These are phyloP conservation scores for Drosophila navojoa DNA, from an alignment of 1,140 invertebrate genomes.

Conservation along the genomic window DNA sequence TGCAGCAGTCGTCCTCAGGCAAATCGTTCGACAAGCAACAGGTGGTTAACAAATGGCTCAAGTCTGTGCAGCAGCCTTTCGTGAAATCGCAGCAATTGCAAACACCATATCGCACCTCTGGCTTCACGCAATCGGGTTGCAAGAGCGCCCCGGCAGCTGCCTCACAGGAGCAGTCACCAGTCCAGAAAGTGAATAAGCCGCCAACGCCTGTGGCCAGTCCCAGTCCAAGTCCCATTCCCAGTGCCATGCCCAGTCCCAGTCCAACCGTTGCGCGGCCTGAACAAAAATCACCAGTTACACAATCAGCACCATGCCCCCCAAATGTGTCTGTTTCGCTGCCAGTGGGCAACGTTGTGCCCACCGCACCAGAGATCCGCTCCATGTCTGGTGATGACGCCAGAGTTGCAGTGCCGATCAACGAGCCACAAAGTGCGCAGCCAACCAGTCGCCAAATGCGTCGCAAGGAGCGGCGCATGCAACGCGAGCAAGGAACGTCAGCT, in stretches of 20 bases:
- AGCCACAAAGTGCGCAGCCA: neutral
- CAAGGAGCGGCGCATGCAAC: constrained; percentile 6
- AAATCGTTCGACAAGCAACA: constrained; percentile 2
- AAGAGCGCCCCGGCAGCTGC: neutral
- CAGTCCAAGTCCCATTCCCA: too few species aligned
- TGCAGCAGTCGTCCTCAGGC: neutral
- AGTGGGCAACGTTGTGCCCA: neutral
- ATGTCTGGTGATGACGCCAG: neutral
- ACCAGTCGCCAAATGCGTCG: neutral
- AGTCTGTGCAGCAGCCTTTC: constrained; percentile 1
- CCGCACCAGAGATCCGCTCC: neutral
- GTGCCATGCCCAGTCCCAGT: too few species aligned
- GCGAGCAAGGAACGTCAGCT: neutral
- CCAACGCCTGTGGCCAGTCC: neutral
- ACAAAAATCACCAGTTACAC: neutral
- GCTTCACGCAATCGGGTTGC: neutral
- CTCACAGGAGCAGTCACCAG: neutral
- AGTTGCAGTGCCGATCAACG: too few species aligned
- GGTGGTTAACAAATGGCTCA: constrained; percentile 32
- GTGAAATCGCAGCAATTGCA: neutral
- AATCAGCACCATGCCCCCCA: neutral
- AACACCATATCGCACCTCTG: too few species aligned
- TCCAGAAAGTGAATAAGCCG: neutral
- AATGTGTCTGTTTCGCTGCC: neutral
- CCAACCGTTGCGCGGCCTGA: neutral